Evolutionary conservation across 2,113 vertebrate genomes (phyloP).

Genomic region (Lasiurus cinereus): DNA sequence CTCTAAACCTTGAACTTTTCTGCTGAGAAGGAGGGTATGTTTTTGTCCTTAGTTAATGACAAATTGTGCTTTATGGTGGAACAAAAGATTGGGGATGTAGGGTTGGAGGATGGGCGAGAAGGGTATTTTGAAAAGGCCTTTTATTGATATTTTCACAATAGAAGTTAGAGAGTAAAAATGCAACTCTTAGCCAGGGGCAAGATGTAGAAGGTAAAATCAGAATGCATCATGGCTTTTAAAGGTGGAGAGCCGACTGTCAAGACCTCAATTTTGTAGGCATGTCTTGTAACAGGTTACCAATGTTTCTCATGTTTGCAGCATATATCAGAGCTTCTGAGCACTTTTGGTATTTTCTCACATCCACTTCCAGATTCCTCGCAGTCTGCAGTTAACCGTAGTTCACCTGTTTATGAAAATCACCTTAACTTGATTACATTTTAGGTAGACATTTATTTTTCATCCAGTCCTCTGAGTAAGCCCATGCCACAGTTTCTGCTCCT

Average conservation of each 20-base stretch:
- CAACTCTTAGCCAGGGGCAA: neutral
- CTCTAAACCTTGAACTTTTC: neutral
- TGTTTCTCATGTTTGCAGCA: rapidly evolving
- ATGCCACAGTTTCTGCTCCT: neutral
- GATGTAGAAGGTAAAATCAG: neutral
- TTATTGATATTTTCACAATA: neutral
- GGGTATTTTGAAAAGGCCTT: neutral
- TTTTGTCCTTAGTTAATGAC: neutral
- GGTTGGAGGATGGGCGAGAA: neutral
- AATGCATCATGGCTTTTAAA: neutral
- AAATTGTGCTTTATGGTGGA: neutral
- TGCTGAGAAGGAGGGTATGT: too few species aligned
- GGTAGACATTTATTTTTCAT: neutral
- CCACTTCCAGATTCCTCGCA: neutral
- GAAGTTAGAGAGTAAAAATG: neutral
- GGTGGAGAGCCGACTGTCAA: neutral
- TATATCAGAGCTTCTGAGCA: neutral
- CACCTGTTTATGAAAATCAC: neutral
- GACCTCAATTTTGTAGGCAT: neutral
- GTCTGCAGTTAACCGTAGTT: neutral
- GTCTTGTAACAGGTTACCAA: neutral
- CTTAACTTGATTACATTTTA: neutral
- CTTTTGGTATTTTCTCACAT: neutral
- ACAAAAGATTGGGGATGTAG: neutral
- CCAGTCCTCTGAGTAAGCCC: neutral